Percentiles rank a stretch among this genome's conserved stretches.
phyloP scores from a whole-genome alignment of 1,140 invertebrate genomes.

The Pomacea maculata region DNA sequence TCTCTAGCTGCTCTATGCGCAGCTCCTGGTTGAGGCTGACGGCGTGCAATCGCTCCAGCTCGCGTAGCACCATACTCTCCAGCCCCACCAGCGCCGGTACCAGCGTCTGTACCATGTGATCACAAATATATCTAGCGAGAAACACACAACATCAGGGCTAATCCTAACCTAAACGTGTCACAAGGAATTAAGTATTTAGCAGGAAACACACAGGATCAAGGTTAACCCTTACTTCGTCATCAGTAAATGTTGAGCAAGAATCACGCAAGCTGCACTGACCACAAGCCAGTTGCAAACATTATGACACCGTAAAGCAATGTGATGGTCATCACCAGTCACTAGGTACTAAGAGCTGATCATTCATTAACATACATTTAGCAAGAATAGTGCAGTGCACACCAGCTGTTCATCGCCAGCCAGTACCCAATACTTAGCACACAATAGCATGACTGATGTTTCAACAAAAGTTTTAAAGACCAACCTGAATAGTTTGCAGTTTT shows the following conservation, averaged over 20 bases:
- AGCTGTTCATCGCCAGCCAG: too few species aligned
- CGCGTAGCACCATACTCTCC: constrained; percentile 19
- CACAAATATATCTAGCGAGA: too few species aligned
- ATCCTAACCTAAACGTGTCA: too few species aligned
- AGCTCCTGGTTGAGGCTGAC: constrained; percentile 19
- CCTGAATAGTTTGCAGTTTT: too few species aligned
- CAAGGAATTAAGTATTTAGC: too few species aligned
- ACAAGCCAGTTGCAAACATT: neutral
- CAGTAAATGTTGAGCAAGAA: neutral
- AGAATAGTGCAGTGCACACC: neutral
- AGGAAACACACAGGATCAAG: too few species aligned
- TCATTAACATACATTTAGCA: neutral
- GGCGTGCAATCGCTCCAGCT: constrained; percentile 14
- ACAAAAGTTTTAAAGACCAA: neutral
- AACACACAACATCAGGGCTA: too few species aligned
- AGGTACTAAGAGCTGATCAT: neutral
- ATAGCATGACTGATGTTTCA: neutral
- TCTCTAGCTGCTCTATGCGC: constrained; percentile 18
- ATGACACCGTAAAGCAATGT: neutral
- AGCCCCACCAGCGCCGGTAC: constrained; percentile 14
- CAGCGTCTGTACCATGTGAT: neutral
- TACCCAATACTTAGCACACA: neutral
- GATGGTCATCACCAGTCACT: neutral
- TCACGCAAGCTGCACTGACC: neutral
- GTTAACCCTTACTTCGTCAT: neutral